These are phyloP conservation scores for Harpagifer antarcticus DNA, from an alignment of 2,797 vertebrate species.

Conservation along the genomic window DNA sequence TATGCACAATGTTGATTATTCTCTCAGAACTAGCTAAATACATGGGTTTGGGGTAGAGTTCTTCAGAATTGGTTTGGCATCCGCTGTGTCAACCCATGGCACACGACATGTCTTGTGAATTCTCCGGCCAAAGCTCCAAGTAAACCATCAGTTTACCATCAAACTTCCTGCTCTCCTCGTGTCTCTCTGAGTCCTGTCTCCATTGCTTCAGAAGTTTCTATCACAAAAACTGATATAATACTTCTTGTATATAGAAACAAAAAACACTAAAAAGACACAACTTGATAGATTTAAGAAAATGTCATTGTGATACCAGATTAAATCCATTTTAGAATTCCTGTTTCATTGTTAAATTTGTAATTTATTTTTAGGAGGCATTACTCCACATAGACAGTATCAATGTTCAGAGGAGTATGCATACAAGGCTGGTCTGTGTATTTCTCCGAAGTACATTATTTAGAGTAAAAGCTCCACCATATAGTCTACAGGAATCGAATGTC, in stretches of 20 bases:
- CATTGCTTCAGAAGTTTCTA: too few species aligned
- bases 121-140: too few species aligned
- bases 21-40: too few species aligned
- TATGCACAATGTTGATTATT: too few species aligned
- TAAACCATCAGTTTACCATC: too few species aligned
- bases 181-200: too few species aligned
- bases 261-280: not conserved
- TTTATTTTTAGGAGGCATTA: not conserved
- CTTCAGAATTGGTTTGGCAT: too few species aligned
- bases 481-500: not conserved
- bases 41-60: too few species aligned
- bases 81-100: too few species aligned
- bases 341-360: slow-evolving; percentile 1
- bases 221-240: not conserved
- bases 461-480: slow-evolving; percentile 17
- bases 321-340: not conserved
- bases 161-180: too few species aligned
- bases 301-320: not conserved
- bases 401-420: not conserved
- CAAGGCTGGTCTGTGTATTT: not conserved
- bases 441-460: not conserved
- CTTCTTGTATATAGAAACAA: not conserved
- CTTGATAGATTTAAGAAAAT: not conserved
- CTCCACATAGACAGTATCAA: not conserved
- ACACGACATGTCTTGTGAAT: too few species aligned